Evolutionary conservation across 2,113 vertebrate genomes (phyloP), one percentile per base, ranked within the genome.

Genomic region (Platysteira castanea): DNA sequence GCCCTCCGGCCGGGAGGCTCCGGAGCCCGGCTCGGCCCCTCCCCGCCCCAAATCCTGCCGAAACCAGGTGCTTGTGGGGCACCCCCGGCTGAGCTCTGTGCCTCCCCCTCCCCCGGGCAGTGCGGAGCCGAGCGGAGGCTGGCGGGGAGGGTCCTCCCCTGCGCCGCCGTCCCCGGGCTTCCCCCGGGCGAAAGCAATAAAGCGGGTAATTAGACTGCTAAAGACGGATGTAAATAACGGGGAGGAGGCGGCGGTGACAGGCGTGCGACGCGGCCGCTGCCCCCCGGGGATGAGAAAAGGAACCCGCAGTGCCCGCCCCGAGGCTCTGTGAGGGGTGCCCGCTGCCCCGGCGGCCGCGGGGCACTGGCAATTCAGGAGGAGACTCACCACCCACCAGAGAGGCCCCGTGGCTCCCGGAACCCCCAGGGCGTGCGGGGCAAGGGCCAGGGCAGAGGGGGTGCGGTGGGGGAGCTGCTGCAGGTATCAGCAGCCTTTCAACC

Each of bases 161-260:
- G 98, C 98, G 98, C 98, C 98, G 98, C 96, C 97, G 95, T 98
- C 98, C 98, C 97, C 98, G 98, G 98, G 98, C 98, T 99, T 99
- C 98, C 99, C 99, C 97, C 98, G 96, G 99, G 99, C 99, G 96
- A 99, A 99, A 99, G 99, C 98, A 99, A 99, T 99, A 99, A 99
- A 99, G 98, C 98, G 98, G 98, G 99, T 99, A 99, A 99, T 99
- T 99, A 99, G 99, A 98, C 98, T 99, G 99, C 99, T 99, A 99
- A 99, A 99, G 99, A 99, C 98, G 99, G 99, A 99, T 99, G 99
- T 99, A 99, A 99, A 99, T 99, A 99, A 99, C 98, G 98, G 97
- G 98, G 99, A 99, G 98, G 99, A 99, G 99, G 99, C 98, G 98
- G 99, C 98, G 98, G 98, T 99, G 99, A 99, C 98, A 98, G 99